Conservation (phyloP, 2,888 invertebrate species). For the Folsomia candida region DNA sequence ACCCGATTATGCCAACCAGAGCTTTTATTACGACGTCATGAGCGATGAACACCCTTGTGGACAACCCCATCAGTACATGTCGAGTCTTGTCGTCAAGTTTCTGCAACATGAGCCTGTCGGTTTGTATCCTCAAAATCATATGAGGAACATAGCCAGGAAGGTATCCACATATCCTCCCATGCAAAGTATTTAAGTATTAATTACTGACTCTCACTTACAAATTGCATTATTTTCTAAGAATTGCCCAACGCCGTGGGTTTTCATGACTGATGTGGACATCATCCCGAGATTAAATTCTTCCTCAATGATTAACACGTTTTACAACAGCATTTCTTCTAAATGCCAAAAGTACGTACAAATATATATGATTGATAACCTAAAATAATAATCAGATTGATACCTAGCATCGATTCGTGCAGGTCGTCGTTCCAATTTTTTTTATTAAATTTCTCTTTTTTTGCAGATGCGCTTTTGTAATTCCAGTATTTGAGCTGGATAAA, state of each 20-base stretch:
- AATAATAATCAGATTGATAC: background rate
- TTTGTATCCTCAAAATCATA: conserved; percentile 84
- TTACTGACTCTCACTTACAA: background rate
- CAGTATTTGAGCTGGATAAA: conserved; percentile 82
- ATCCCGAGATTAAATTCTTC: conserved; percentile 75
- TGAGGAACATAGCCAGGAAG: conserved; percentile 80
- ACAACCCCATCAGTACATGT: conserved; percentile 65
- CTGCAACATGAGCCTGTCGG: conserved; percentile 53
- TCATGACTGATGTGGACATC: conserved; percentile 83
- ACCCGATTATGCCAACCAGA: conserved; percentile 2
- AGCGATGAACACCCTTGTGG: conserved; percentile 61
- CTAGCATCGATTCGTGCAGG: background rate
- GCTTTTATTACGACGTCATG: conserved; percentile 21
- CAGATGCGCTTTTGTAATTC: conserved; percentile 81
- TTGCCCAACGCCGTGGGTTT: conserved; percentile 73
- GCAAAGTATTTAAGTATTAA: background rate
- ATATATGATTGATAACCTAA: background rate
- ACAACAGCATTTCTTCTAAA: conserved; percentile 44
- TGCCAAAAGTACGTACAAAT: conserved; percentile 46
- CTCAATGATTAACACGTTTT: conserved; percentile 59
- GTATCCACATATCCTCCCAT: too few species aligned
- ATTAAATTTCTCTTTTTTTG: background rate
- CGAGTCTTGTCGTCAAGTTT: conserved; percentile 62
- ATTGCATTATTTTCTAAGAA: conserved; percentile 55
- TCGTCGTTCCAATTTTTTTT: background rate